Percentiles rank a stretch among this genome's conserved stretches.
These are phyloP conservation scores for Dryoscopus gambensis DNA, from an alignment of 2,113 vertebrate genomes.

Conservation along the genomic window DNA sequence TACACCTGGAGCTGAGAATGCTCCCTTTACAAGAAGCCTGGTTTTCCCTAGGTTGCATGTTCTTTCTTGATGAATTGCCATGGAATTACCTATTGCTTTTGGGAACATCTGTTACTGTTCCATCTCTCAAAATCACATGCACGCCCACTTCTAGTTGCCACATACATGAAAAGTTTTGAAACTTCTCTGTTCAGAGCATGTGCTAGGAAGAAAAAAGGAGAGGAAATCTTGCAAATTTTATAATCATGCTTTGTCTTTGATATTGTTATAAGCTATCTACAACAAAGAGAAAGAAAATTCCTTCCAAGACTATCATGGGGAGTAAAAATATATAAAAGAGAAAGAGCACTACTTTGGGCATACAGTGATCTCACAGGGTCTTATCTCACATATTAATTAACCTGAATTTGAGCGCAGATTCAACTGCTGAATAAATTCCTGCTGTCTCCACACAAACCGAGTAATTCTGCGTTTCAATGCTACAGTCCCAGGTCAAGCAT, in stretches of 20 bases:
- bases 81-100: constrained; percentile 30
- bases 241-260: not conserved
- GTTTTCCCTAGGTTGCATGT: not conserved
- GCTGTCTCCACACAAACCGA: not conserved
- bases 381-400: not conserved
- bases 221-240: not conserved
- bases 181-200: not conserved
- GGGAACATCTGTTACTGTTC: constrained; percentile 27
- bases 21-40: constrained; percentile 46
- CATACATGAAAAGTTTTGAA: not conserved
- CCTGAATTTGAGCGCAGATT: not conserved
- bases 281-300: not conserved
- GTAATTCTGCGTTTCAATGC: not conserved
- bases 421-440: not conserved
- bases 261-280: not conserved
- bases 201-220: not conserved
- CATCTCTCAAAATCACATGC: not conserved
- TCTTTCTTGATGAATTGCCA: constrained; percentile 9
- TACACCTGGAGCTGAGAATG: constrained; percentile 11
- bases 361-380: not conserved
- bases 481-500: not conserved
- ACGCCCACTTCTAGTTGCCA: not conserved
- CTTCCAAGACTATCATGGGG: not conserved
- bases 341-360: not conserved
- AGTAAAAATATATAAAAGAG: not conserved